Evolutionary conservation across 2,113 vertebrate species (phyloP).

Genomic region (Nipponia nippon): DNA sequence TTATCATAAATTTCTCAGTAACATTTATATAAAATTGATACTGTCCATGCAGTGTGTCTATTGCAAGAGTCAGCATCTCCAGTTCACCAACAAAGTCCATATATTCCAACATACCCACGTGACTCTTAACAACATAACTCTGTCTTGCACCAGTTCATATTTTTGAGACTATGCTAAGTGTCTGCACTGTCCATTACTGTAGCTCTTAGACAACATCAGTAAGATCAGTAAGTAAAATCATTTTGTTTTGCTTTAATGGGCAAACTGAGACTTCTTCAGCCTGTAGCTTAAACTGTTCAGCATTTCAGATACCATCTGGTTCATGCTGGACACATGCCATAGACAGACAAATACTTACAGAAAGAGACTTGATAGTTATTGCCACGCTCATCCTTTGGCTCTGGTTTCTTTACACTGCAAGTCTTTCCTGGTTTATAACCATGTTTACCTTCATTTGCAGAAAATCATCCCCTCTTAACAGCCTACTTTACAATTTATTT

Average conservation of each 20-base stretch:
- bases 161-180: background rate
- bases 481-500: background rate
- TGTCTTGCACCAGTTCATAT: background rate
- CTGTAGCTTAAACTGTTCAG: background rate
- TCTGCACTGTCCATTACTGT: background rate
- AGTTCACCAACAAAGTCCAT: background rate
- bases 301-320: constrained; percentile 30
- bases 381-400: background rate
- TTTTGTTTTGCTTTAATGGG: background rate
- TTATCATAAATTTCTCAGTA: background rate
- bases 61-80: background rate
- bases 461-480: background rate
- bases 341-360: background rate
- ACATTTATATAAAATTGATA: background rate
- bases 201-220: background rate
- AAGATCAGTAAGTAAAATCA: background rate
- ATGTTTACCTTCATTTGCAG: background rate
- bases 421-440: background rate
- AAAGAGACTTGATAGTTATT: background rate
- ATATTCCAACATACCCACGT: background rate
- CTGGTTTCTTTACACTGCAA: background rate
- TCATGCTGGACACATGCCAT: background rate
- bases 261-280: background rate
- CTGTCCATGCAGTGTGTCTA: background rate
- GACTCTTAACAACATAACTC: accelerated